These are phyloP conservation scores for Coptodon rendalli DNA, from an alignment of 2,113 vertebrate species.

Conservation along the genomic window DNA sequence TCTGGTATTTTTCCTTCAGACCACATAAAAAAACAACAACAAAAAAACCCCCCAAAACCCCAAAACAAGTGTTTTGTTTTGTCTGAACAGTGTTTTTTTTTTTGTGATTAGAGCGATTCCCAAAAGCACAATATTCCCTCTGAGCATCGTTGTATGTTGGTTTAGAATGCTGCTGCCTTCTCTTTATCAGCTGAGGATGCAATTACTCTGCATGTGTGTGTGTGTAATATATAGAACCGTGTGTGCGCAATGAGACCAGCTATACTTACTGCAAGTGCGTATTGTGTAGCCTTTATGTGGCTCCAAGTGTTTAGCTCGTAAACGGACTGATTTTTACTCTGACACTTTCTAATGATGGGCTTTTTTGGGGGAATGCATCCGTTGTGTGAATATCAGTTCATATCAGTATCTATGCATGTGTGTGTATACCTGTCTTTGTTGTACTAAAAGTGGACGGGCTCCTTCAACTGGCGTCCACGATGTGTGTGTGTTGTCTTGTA, in stretches of 20 bases:
- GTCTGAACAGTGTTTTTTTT: fast-evolving
- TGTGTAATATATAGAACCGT: background rate
- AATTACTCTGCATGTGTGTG: background rate
- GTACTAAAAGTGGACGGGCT: conserved; percentile 1
- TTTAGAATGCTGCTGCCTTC: background rate
- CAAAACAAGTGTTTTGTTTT: background rate
- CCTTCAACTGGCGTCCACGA: background rate
- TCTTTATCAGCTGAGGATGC: background rate
- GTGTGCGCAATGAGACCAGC: background rate
- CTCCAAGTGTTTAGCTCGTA: background rate
- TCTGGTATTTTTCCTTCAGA: background rate
- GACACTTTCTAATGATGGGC: background rate
- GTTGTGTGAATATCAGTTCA: background rate
- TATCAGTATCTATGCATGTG: background rate
- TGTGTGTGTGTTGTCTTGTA: conserved; percentile 28
- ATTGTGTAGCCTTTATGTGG: background rate
- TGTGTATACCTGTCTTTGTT: conserved; percentile 18
- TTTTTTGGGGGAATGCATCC: background rate
- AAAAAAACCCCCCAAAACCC: fast-evolving
- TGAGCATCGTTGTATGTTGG: background rate
- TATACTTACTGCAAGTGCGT: background rate
- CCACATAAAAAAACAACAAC: background rate
- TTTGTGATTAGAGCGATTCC: background rate
- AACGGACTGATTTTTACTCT: conserved; percentile 3
- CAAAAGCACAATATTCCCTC: background rate